Conservation (phyloP, 2,797 vertebrate species). For the Gallinago nigripennis region DNA sequence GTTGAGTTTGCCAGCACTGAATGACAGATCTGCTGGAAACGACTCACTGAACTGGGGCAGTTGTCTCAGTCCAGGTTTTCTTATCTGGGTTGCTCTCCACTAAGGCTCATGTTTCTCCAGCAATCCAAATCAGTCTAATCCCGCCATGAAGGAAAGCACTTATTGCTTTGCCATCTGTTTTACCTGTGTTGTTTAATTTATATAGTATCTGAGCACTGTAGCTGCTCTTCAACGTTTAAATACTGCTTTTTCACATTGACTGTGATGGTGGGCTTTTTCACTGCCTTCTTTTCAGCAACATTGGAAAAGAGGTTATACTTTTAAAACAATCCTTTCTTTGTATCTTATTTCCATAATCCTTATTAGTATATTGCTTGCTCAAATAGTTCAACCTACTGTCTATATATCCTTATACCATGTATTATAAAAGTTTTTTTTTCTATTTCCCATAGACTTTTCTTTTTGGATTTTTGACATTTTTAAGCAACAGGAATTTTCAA, state of each 20-base stretch:
- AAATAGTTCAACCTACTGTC: not conserved
- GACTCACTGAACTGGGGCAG: fast-evolving
- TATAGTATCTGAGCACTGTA: fast-evolving
- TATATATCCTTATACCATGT: not conserved
- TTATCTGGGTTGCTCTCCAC: not conserved
- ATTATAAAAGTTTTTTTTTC: not conserved
- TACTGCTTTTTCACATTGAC: not conserved
- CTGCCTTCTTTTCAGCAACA: not conserved
- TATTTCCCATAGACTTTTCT: not conserved
- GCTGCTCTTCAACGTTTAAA: not conserved
- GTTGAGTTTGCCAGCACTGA: not conserved
- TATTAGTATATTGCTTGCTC: not conserved
- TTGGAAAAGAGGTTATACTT: not conserved
- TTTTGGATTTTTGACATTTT: not conserved
- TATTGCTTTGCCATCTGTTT: not conserved
- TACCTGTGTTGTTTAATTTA: not conserved
- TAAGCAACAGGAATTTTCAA: not conserved
- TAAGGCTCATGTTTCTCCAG: not conserved
- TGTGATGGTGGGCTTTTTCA: not conserved
- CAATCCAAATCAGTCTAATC: not conserved
- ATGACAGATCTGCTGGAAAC: not conserved
- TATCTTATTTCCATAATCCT: not conserved
- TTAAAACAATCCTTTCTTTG: not conserved
- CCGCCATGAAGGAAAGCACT: not conserved
- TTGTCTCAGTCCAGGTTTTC: not conserved